phyloP scores from a whole-genome alignment of 2,888 invertebrate genomes.

The Apodemia duryi region DNA sequence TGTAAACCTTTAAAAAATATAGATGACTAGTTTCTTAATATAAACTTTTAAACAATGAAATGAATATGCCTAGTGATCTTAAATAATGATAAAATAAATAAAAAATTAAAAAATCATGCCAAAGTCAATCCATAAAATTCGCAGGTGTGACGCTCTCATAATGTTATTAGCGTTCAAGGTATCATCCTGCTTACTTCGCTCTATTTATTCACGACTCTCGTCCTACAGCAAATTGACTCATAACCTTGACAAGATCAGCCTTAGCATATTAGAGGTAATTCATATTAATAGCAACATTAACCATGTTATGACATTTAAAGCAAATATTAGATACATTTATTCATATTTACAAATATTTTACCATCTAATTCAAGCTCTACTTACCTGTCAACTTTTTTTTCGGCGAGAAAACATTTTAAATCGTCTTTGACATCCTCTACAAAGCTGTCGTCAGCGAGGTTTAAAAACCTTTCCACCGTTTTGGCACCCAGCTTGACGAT shows the following conservation, averaged over 20 bases:
- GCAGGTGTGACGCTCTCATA: slow-evolving; percentile 35
- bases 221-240: slow-evolving; percentile 48
- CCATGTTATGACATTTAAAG: slow-evolving; percentile 19
- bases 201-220: slow-evolving; percentile 55
- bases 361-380: slow-evolving; percentile 45
- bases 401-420: slow-evolving; percentile 69
- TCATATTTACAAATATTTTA: slow-evolving; percentile 23
- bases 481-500: slow-evolving; percentile 76
- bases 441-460: slow-evolving; percentile 70
- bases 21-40: too few relatives aligned
- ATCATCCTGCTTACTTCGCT: slow-evolving; percentile 47
- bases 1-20: too few relatives aligned
- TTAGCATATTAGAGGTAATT: slow-evolving; percentile 15
- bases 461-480: slow-evolving; percentile 71
- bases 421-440: slow-evolving; percentile 74
- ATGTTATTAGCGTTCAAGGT: slow-evolving; percentile 49
- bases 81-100: too few relatives aligned
- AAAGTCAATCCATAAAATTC: not conserved
- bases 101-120: not conserved
- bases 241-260: slow-evolving; percentile 65
- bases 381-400: slow-evolving; percentile 74
- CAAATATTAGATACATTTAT: slow-evolving; percentile 23
- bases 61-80: too few relatives aligned
- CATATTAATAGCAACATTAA: not conserved
- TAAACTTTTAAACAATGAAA: too few relatives aligned